Evolutionary conservation across 2,797 vertebrate species (phyloP).

Genomic region (Rhinogobio ventralis): DNA sequence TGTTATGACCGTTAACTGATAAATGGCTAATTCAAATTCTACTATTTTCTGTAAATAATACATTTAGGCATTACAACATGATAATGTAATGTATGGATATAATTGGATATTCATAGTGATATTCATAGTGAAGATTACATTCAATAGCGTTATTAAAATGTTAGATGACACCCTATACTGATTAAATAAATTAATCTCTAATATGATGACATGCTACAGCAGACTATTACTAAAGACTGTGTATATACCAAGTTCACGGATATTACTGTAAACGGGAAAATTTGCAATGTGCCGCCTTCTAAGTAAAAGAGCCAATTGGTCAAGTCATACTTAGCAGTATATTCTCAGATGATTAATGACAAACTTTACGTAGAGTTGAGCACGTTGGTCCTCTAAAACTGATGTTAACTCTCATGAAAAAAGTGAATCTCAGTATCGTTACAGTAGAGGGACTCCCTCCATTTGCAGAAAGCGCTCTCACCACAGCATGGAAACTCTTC

Average conservation of each 20-base stretch:
- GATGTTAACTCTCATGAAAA: background rate
- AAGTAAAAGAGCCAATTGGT: too few relatives aligned
- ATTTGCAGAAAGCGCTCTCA: background rate
- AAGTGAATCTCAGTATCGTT: background rate
- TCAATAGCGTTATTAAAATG: too few relatives aligned
- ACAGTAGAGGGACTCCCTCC: background rate
- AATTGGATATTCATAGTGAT: background rate
- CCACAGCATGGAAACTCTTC: constrained; percentile 38
- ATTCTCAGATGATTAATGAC: constrained; percentile 26
- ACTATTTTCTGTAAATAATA: background rate
- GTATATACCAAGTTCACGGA: background rate
- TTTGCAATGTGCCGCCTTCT: background rate
- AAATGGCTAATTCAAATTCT: background rate
- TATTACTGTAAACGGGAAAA: background rate
- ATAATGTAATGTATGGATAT: background rate
- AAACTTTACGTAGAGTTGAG: background rate
- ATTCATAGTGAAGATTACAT: too few relatives aligned
- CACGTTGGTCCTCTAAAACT: background rate
- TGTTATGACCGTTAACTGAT: background rate
- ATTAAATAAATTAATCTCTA: background rate
- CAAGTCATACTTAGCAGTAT: background rate
- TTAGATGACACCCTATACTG: too few relatives aligned
- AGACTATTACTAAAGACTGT: background rate
- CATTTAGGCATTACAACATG: background rate
- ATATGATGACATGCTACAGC: background rate